These are phyloP conservation scores for Mactromeris polynyma DNA, from an alignment of 2,888 invertebrate genomes.

Conservation along the genomic window DNA sequence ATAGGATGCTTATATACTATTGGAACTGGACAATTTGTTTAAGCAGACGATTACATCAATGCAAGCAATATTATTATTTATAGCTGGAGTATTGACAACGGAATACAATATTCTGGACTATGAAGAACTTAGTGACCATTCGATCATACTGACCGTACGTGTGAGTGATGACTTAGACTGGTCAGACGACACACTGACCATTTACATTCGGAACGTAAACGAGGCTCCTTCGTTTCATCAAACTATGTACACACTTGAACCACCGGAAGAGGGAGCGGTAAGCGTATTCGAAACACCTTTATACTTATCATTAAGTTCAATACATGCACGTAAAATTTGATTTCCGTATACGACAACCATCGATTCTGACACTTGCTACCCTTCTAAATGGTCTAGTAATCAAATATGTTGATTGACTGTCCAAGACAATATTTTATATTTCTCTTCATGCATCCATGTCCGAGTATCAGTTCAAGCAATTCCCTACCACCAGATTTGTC, in stretches of 20 bases:
- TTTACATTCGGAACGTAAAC: conserved; percentile 59
- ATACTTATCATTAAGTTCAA: not conserved
- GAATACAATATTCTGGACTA: conserved; percentile 61
- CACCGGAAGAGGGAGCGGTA: conserved; percentile 58
- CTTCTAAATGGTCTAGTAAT: no score
- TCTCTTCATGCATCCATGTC: no score
- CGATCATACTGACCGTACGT: conserved; percentile 27
- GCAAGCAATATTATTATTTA: not conserved
- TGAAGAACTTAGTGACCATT: conserved; percentile 32
- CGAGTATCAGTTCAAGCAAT: no score
- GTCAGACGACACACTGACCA: conserved; percentile 31
- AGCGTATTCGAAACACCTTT: not conserved
- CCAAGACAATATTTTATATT: no score
- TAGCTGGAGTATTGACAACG: conserved; percentile 59
- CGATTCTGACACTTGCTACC: no score
- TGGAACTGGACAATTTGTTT: no score
- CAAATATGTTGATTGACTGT: no score
- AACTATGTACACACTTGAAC: conserved; percentile 59
- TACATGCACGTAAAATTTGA: no score
- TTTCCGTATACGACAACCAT: no score
- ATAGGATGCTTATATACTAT: no score
- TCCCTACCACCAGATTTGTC: no score
- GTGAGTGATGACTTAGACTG: conserved; percentile 58
- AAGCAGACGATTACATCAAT: no score
- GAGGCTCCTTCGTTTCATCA: conserved; percentile 68